A percentile compares a stretch with the other conserved stretches of the same genome.
Evolutionary conservation across 2,888 invertebrate species (phyloP).

Genomic region (Blastobasis adustella): DNA sequence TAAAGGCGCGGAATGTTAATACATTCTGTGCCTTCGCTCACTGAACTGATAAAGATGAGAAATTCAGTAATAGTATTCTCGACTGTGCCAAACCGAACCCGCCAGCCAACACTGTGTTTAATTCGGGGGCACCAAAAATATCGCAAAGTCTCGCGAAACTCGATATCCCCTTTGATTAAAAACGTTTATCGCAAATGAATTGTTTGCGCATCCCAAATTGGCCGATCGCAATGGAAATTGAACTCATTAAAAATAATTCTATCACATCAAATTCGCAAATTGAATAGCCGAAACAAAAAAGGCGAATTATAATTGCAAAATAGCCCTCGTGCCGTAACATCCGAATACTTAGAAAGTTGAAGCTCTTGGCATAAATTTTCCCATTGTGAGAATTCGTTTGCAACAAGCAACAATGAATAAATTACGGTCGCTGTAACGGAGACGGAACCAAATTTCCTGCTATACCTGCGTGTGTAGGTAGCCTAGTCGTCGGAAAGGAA

Average conservation of each 20-base stretch:
- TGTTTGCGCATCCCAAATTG: neutral
- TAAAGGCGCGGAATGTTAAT: too few species aligned
- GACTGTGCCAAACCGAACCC: too few species aligned
- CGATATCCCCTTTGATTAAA: too few species aligned
- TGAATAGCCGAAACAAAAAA: conserved; percentile 1
- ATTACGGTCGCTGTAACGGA: conserved; percentile 19
- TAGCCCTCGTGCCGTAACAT: conserved; percentile 25
- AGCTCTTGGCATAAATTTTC: conserved; percentile 26
- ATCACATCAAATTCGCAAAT: neutral
- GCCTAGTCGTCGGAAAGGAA: too few species aligned
- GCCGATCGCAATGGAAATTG: neutral
- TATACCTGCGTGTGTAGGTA: too few species aligned
- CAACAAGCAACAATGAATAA: conserved; percentile 52
- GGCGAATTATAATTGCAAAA: conserved; percentile 26
- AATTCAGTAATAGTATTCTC: too few species aligned
- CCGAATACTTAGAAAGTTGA: conserved; percentile 32
- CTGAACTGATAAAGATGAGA: too few species aligned
- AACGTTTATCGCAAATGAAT: neutral
- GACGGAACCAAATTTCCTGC: too few species aligned
- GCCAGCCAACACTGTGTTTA: too few species aligned
- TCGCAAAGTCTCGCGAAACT: too few species aligned
- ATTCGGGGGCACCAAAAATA: too few species aligned
- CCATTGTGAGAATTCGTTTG: conserved; percentile 47
- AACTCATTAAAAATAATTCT: neutral
- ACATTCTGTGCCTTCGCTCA: too few species aligned